A percentile compares a stretch with the other conserved stretches of the same genome.
Conservation (phyloP, 1,140 invertebrate genomes). For the Psilanteris sp. region DNA sequence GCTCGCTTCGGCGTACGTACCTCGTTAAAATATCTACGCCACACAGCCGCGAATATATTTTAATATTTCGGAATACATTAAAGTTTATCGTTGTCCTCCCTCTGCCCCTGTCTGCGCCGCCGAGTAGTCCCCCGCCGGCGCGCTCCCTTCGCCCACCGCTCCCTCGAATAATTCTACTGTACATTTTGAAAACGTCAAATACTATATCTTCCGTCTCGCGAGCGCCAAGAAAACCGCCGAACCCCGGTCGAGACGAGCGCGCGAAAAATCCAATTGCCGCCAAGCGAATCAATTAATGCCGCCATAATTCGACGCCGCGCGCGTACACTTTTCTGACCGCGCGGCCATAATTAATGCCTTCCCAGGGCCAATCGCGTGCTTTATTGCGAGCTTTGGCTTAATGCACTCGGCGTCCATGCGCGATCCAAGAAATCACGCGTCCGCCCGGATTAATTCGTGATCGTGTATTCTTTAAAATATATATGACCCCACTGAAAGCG, state of each 20-base stretch:
- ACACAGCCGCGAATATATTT: constrained; percentile 77
- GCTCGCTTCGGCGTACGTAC: constrained; percentile 66
- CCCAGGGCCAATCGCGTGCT: too few relatives aligned
- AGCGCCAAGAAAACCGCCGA: background rate
- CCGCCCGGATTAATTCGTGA: too few relatives aligned
- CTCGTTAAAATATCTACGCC: constrained; percentile 77
- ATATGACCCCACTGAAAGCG: too few relatives aligned
- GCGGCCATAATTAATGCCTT: too few relatives aligned
- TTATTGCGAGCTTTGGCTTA: too few relatives aligned
- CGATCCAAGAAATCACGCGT: too few relatives aligned
- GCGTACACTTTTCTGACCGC: too few relatives aligned
- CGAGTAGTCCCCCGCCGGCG: constrained; percentile 16
- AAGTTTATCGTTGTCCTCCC: constrained; percentile 76
- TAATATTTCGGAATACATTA: constrained; percentile 80
- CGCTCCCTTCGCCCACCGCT: constrained; percentile 41
- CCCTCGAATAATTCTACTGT: constrained; percentile 63
- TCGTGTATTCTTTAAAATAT: too few relatives aligned
- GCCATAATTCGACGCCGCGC: too few relatives aligned
- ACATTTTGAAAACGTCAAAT: constrained; percentile 64
- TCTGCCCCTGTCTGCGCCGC: constrained; percentile 34
- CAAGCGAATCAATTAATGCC: background rate
- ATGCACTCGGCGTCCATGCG: too few relatives aligned
- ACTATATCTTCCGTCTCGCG: constrained; percentile 36
- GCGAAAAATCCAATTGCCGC: too few relatives aligned
- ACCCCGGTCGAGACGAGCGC: background rate